These are phyloP conservation scores for Characodon lateralis DNA, from an alignment of 2,797 vertebrate species.

Conservation along the genomic window DNA sequence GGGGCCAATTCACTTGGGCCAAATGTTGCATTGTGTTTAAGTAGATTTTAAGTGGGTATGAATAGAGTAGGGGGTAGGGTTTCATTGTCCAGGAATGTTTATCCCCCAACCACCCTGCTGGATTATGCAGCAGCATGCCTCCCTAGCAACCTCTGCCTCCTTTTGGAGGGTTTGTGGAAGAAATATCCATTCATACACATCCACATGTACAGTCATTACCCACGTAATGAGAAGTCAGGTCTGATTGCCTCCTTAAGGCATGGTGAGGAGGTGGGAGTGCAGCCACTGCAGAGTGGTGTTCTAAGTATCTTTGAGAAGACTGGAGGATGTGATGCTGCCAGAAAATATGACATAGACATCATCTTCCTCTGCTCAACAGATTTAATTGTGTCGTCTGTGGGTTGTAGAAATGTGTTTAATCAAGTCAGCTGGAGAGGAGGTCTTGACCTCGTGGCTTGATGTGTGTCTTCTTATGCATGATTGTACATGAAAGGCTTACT, in stretches of 20 bases:
- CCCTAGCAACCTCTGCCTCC: slow-evolving; percentile 69
- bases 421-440: slow-evolving; percentile 62
- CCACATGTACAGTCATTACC: slow-evolving; percentile 57
- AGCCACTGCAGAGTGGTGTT: slow-evolving; percentile 42
- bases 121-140: slow-evolving; percentile 74
- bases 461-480: slow-evolving; percentile 40
- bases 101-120: slow-evolving; percentile 44
- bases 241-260: slow-evolving; percentile 50
- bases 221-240: slow-evolving; percentile 46
- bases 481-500: slow-evolving; percentile 46
- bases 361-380: slow-evolving; percentile 45
- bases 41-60: slow-evolving; percentile 72
- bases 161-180: slow-evolving; percentile 74
- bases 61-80: slow-evolving; percentile 71
- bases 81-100: slow-evolving; percentile 82
- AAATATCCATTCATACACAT: slow-evolving; percentile 67
- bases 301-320: slow-evolving; percentile 25
- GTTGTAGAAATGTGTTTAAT: slow-evolving; percentile 67
- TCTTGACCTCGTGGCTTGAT: slow-evolving; percentile 63
- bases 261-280: slow-evolving; percentile 56
- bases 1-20: slow-evolving; percentile 56
- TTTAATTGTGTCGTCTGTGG: slow-evolving; percentile 68
- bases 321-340: slow-evolving; percentile 58
- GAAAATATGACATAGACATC: slow-evolving; percentile 39
- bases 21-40: slow-evolving; percentile 69